Conservation (phyloP, 2,113 vertebrate species). For the Anthoscopus minutus region DNA sequence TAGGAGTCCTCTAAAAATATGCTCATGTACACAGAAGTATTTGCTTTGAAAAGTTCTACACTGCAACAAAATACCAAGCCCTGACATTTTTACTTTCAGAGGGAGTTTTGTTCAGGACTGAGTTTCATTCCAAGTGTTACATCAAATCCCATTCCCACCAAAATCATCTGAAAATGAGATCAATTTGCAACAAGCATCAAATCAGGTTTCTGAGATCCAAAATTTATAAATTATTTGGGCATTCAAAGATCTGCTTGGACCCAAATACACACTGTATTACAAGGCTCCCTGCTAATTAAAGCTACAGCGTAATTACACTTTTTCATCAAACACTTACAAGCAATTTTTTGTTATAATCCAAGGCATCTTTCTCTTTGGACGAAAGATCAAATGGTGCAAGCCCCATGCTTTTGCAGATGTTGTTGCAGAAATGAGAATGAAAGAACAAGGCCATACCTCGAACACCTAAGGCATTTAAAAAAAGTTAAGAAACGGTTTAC, state of each 20-base stretch:
- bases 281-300: not conserved
- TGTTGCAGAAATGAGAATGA: conserved; percentile 94
- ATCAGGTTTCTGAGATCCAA: not conserved
- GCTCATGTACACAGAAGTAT: not conserved
- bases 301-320: not conserved
- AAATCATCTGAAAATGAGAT: not conserved
- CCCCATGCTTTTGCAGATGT: conserved; percentile 92
- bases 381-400: conserved; percentile 89
- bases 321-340: conserved; percentile 76
- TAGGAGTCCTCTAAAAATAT: not conserved
- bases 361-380: conserved; percentile 74
- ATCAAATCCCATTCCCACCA: not conserved
- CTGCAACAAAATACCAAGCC: not conserved
- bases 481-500: not conserved
- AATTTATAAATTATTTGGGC: not conserved
- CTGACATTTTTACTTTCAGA: not conserved
- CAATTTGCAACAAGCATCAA: not conserved
- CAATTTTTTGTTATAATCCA: conserved; percentile 85
- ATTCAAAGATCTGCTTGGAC: not conserved
- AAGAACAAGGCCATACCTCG: conserved; percentile 98
- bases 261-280: not conserved
- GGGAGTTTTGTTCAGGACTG: not conserved
- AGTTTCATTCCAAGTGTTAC: not conserved
- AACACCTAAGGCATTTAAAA: conserved; percentile 75
- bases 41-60: not conserved